A percentile compares a stretch with the other conserved stretches of the same genome.
Evolutionary conservation across 2,797 vertebrate species (phyloP).

Genomic region (Ctenopoma multispine): DNA sequence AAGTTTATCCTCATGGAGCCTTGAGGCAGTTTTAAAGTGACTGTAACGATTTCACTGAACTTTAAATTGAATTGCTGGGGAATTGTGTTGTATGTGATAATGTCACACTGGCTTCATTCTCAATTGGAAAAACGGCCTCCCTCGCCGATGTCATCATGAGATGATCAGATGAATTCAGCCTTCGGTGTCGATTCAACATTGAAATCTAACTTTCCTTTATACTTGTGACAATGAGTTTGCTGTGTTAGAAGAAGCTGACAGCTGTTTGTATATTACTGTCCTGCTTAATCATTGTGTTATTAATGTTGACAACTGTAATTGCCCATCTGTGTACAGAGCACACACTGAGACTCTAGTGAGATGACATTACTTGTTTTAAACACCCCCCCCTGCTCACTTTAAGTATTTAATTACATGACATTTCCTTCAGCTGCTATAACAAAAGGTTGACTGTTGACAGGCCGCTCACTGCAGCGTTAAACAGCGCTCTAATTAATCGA

Average conservation of each 20-base stretch:
- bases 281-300: slow-evolving; percentile 44
- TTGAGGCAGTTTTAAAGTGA: slow-evolving; percentile 25
- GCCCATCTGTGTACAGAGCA: slow-evolving; percentile 38
- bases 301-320: slow-evolving; percentile 50
- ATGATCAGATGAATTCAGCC: slow-evolving; percentile 11
- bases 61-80: slow-evolving; percentile 54
- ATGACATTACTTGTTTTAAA: slow-evolving; percentile 39
- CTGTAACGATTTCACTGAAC: slow-evolving; percentile 32
- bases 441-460: slow-evolving; percentile 57
- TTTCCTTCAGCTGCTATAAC: slow-evolving; percentile 46
- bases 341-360: slow-evolving; percentile 2
- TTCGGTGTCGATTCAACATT: not conserved
- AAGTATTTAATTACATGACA: slow-evolving; percentile 65
- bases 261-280: slow-evolving; percentile 13
- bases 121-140: slow-evolving; percentile 11
- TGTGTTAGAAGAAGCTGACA: slow-evolving; percentile 13
- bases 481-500: slow-evolving; percentile 71
- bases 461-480: slow-evolving; percentile 29
- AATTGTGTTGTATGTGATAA: slow-evolving; percentile 19
- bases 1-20: slow-evolving; percentile 28
- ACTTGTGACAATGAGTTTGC: slow-evolving; percentile 10
- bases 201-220: slow-evolving; percentile 20
- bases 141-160: not conserved
- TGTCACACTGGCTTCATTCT: slow-evolving; percentile 26
- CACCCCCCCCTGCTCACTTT: slow-evolving; percentile 28